Evolutionary conservation across 2,113 vertebrate genomes (phyloP).

Genomic region (Tonatia bakeri): DNA sequence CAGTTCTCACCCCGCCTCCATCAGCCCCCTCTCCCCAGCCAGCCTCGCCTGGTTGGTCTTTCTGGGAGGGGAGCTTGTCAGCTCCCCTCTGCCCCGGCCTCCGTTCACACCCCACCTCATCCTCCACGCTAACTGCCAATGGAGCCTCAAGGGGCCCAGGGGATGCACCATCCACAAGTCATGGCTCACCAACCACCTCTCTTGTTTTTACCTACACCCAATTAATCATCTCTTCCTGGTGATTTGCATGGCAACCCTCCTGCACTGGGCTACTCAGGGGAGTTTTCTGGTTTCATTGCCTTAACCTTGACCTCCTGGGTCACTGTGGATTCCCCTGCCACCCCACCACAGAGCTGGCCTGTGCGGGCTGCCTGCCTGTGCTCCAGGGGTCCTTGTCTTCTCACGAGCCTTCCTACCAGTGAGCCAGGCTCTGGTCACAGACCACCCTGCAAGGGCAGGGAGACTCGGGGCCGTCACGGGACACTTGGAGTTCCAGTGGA

Average conservation of each 20-base stretch:
- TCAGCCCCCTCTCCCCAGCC: background rate
- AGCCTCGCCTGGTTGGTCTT: background rate
- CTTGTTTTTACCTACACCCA: background rate
- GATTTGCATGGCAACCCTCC: slow-evolving; percentile 34
- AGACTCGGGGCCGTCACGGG: background rate
- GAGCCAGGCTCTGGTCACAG: background rate
- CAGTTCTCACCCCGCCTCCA: background rate
- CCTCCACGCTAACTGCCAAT: background rate
- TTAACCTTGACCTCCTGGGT: slow-evolving; percentile 10
- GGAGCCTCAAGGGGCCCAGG: background rate
- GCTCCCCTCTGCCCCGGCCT: background rate
- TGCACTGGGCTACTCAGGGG: slow-evolving; percentile 14
- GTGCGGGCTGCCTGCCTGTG: background rate
- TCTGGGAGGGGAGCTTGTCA: background rate
- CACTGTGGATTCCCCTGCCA: background rate
- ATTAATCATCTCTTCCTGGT: slow-evolving; percentile 14
- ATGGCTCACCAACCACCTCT: slow-evolving; percentile 51
- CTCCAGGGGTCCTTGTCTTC: background rate
- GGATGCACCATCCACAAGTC: slow-evolving; percentile 26
- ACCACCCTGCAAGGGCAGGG: background rate
- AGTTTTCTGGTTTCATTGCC: slow-evolving; percentile 37
- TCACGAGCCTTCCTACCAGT: background rate
- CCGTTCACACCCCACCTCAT: slow-evolving; percentile 21
- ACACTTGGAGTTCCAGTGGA: background rate
- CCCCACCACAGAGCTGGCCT: background rate